phyloP scores from a whole-genome alignment of 2,113 vertebrate genomes.

The Tetrax tetrax region DNA sequence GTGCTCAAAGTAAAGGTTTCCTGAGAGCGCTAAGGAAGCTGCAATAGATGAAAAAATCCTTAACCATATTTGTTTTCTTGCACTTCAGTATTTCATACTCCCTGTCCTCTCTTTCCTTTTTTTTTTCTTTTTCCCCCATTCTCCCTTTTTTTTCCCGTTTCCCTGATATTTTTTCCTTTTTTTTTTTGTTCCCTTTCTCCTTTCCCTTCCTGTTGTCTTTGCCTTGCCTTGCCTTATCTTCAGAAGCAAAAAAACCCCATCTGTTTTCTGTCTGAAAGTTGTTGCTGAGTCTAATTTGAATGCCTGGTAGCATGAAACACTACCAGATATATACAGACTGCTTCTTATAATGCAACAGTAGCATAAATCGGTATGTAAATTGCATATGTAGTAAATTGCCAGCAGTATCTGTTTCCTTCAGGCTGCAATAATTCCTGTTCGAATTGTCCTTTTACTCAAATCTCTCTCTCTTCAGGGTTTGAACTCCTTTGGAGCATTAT shows the following conservation, averaged over 20 bases:
- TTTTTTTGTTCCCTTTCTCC: not conserved
- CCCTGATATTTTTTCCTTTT: fast-evolving
- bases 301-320: not conserved
- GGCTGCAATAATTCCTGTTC: not conserved
- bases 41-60: not conserved
- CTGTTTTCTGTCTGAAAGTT: not conserved
- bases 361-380: not conserved
- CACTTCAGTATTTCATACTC: not conserved
- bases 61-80: not conserved
- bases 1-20: not conserved
- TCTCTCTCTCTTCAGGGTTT: not conserved
- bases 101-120: fast-evolving
- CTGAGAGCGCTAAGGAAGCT: not conserved
- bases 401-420: not conserved
- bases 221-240: not conserved
- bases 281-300: not conserved
- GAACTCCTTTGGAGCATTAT: not conserved
- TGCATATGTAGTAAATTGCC: not conserved
- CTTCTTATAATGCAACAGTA: not conserved
- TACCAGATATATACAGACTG: not conserved
- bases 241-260: not conserved
- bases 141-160: not conserved
- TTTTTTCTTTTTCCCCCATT: not conserved
- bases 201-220: not conserved
- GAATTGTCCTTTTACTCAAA: not conserved